Base-by-base conservation (phyloP, 2,797 vertebrate genomes). In the Triplophysa yarkandensis region DNA sequence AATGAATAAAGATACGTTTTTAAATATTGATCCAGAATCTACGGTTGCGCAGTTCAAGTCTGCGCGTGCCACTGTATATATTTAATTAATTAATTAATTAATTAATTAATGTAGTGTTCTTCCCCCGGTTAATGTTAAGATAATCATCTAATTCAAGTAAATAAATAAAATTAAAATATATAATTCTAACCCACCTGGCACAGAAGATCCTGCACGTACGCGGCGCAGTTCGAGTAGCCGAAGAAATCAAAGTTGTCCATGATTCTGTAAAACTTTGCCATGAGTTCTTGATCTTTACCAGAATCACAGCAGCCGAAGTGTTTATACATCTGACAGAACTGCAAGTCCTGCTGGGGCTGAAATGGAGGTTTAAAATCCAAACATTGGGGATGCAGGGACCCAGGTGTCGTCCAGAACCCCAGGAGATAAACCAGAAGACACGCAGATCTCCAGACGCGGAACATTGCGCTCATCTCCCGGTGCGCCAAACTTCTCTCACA, bases 341-440 rank as follows among this genome's bases (percentile, higher is more conserved):
- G 78, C 67, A 97, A 92, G 77, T 91, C 89, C 52, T 78, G 78
- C 27, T 82, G 87, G 28, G 96, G 94, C 78, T 91, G 88, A 86
- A 97, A 98, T 14, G 96, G 97, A 23, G 97, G 95, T 82, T 95
- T 97, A 79, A 97, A 98, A 85, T 98, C 96, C 91, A 98, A 80
- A 87, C 96, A 98, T 85, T 98, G 96, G 7, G 96, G 96, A 84
- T 98, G 96, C 55, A 77, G 77, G 30, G 57, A 78, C 6, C 78
- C 90, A 81, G 90, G 86, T 83, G 83, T 34, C 58, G 81, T 1
- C 41, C 74, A 76, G 1, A 89, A 32, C 0, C 28, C 30, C 13
- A 74, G 32, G 14, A 88, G 74, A 44, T 21, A 81, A 25, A 84
- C 46, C 6, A 79, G 3, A 52, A 71, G 28, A 0, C 69, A 3